These are phyloP conservation scores for Notodonta dromedarius DNA, from an alignment of 2,888 invertebrate species.

Conservation along the genomic window DNA sequence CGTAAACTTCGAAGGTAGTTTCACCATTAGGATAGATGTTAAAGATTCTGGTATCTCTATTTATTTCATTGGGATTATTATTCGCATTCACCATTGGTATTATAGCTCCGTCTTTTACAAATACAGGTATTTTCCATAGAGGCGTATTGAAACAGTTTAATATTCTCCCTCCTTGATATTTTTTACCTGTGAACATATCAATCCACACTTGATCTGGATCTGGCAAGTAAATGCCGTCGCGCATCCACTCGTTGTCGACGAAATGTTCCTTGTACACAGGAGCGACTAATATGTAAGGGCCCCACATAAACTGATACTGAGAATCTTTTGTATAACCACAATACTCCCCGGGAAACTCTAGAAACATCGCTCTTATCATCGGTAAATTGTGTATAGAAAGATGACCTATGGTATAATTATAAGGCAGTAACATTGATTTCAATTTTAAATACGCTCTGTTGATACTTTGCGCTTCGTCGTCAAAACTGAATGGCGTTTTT, in stretches of 20 bases:
- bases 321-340: constrained; percentile 64
- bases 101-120: constrained; percentile 72
- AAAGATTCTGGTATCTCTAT: constrained; percentile 60
- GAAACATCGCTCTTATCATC: constrained; percentile 75
- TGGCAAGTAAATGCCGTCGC: constrained; percentile 68
- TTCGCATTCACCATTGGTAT: constrained; percentile 72
- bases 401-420: constrained; percentile 70
- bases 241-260: constrained; percentile 43
- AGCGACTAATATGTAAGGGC: constrained; percentile 71
- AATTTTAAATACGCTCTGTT: constrained; percentile 76
- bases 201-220: constrained; percentile 67
- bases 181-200: constrained; percentile 70
- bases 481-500: constrained; percentile 72
- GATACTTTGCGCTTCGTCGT: constrained; percentile 60
- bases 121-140: constrained; percentile 74
- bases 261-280: constrained; percentile 61
- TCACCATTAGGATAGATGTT: constrained; percentile 65
- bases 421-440: constrained; percentile 73
- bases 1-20: constrained; percentile 61
- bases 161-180: constrained; percentile 72
- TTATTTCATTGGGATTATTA: constrained; percentile 68
- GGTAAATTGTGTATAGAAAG: constrained; percentile 66
- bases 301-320: constrained; percentile 81
- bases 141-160: constrained; percentile 64
- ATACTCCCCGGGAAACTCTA: constrained; percentile 66